A percentile compares a stretch with the other conserved stretches of the same genome.
Conservation (phyloP, 2,113 vertebrate genomes). For the Triplophysa dalaica region DNA sequence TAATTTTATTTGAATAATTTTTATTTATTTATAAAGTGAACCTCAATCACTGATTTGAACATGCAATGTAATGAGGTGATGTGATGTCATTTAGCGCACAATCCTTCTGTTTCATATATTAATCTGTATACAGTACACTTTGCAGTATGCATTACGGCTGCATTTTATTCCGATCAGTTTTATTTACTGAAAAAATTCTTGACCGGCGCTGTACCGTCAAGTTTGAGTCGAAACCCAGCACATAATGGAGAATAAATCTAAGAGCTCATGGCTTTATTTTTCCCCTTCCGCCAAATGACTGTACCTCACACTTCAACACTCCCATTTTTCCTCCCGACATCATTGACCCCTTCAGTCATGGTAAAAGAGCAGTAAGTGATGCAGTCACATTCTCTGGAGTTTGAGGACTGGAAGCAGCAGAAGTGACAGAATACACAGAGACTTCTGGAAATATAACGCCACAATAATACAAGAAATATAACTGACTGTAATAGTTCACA, state of each 20-base stretch:
- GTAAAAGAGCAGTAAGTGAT: slow-evolving; percentile 15
- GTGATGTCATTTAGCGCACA: too few relatives aligned
- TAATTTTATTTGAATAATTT: too few relatives aligned
- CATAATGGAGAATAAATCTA: slow-evolving; percentile 1
- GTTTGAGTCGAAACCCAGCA: slow-evolving; percentile 8
- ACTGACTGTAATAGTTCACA: not conserved
- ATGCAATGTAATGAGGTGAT: not conserved
- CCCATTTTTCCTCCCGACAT: slow-evolving; percentile 12
- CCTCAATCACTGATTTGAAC: not conserved
- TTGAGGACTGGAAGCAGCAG: not conserved
- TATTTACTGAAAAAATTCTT: slow-evolving; percentile 5
- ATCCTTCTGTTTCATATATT: too few relatives aligned
- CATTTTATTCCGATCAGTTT: too few relatives aligned
- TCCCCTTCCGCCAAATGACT: not conserved
- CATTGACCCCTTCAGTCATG: slow-evolving; percentile 33
- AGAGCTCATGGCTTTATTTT: slow-evolving; percentile 23
- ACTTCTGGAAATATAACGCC: not conserved
- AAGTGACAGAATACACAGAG: not conserved
- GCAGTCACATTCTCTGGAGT: slow-evolving; percentile 1
- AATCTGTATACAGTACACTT: too few relatives aligned
- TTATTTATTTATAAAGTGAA: too few relatives aligned
- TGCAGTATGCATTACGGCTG: too few relatives aligned
- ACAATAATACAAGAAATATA: not conserved
- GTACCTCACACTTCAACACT: slow-evolving; percentile 20
- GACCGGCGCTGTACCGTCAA: not conserved